Base-by-base conservation (phyloP, 2,797 vertebrate species). In the Sylvia borin region DNA sequence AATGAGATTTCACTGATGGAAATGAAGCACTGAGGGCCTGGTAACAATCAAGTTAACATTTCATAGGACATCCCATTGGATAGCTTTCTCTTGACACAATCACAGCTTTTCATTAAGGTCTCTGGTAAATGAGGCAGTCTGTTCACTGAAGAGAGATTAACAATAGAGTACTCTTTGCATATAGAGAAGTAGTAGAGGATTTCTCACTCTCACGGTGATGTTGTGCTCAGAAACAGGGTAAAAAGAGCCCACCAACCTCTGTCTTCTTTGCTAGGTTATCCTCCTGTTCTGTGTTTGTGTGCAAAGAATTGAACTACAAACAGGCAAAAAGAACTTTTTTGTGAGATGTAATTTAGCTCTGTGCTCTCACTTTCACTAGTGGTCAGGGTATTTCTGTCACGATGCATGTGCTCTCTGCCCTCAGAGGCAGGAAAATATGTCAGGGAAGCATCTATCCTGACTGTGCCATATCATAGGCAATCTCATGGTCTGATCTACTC, bases 21-120 rank as follows among this genome's bases (percentile, higher is more conserved):
- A 85, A 62, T 32, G 5, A 78, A 85, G 36, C 36, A 31, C 2
- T 38, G 38, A 55, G 51, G 55, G 25, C 9, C 36, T 24, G 5
- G 18, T 43, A 66, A 53, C 40, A 34, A 20, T 82, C 24, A 65
- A 54, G 47, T 57, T 36, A 77, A 40, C 13, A 29, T 77, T 92
- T 86, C 42, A 18, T 26, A 75, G 17, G 31, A 79, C 54, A 47
- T 50, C 24, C 32, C 71, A 29, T 13, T 61, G 55, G 32, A 17
- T 82, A 85, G 24, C 31, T 70, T 91, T 85, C n/a, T 79, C 57
- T 90, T 82, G 55, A 68, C 32, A 83, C 10, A 67, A 55, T 48
- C 43, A 48, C 38, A 85, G 48, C 38, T 86, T 91, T 89, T 89
- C 47, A 75, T 68, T 78, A 78, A 89, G 24, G 29, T 84, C 82